phyloP scores from a whole-genome alignment of 2,888 invertebrate genomes.

The Coenonympha arcania region DNA sequence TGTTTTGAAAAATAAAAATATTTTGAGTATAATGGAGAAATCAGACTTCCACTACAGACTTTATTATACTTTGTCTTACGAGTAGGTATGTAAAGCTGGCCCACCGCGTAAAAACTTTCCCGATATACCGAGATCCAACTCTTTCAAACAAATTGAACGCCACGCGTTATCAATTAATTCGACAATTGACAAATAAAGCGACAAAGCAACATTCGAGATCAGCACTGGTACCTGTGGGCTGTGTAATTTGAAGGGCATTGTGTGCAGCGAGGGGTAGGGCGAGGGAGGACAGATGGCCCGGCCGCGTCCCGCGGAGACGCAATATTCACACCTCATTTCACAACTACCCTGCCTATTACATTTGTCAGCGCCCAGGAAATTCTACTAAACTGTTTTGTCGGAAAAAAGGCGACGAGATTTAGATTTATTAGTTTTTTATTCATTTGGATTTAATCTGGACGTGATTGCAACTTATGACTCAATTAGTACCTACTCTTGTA shows the following conservation, averaged over 20 bases:
- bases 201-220: slow-evolving; percentile 35
- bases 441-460: no score
- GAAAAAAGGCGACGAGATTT: background rate
- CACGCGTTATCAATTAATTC: slow-evolving; percentile 36
- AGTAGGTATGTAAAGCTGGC: no score
- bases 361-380: slow-evolving; percentile 46
- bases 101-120: no score
- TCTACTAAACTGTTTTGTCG: slow-evolving; percentile 6
- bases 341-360: slow-evolving; percentile 57
- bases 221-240: slow-evolving; percentile 58
- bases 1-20: no score
- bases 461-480: no score
- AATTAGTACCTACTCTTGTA: no score
- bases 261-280: slow-evolving; percentile 44
- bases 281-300: slow-evolving; percentile 53
- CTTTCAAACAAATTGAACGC: slow-evolving; percentile 33
- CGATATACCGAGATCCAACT: no score
- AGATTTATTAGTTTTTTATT: background rate
- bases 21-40: no score
- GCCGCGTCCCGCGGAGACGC: slow-evolving; percentile 56
- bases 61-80: no score
- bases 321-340: slow-evolving; percentile 75
- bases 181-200: slow-evolving; percentile 37
- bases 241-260: slow-evolving; percentile 57
- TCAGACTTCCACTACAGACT: no score